Percentiles rank a stretch among this genome's conserved stretches.
These are phyloP conservation scores for Neomicropteryx cornuta DNA, from an alignment of 1,140 invertebrate genomes.

Conservation along the genomic window DNA sequence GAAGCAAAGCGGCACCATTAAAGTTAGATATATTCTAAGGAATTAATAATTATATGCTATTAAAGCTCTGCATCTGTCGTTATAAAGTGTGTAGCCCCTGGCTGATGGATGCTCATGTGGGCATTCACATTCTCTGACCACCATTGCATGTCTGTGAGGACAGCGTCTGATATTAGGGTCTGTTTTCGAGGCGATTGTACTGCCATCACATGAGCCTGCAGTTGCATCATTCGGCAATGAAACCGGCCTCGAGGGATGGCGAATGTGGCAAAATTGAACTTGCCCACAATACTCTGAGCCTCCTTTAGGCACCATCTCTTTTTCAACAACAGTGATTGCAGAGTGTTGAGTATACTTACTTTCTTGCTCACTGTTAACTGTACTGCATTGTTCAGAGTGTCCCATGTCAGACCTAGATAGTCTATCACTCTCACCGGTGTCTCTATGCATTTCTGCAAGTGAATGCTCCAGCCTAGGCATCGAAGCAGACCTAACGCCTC, in stretches of 20 bases:
- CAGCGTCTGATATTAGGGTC: neutral
- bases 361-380: constrained; percentile 4
- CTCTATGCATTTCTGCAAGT: constrained; percentile 10
- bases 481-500: neutral
- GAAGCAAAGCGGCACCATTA: too few species aligned
- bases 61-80: constrained; percentile 7
- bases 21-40: too few species aligned
- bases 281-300: constrained; percentile 7
- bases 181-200: too few species aligned
- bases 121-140: constrained; percentile 7
- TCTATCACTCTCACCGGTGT: constrained; percentile 7
- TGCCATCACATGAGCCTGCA: too few species aligned
- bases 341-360: neutral
- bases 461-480: constrained; percentile 11
- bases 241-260: constrained; percentile 11
- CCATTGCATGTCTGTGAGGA: constrained; percentile 5
- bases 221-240: too few species aligned
- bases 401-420: constrained; percentile 12
- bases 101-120: neutral
- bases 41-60: too few species aligned
- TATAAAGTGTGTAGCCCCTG: constrained; percentile 2
- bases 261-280: constrained; percentile 8
- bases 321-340: neutral
- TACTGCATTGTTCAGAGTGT: constrained; percentile 9
- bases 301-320: constrained; percentile 5